Percentiles rank a stretch among this genome's conserved stretches.
These are phyloP conservation scores for Pampusana beccarii DNA, from an alignment of 2,113 vertebrate genomes.

Conservation along the genomic window DNA sequence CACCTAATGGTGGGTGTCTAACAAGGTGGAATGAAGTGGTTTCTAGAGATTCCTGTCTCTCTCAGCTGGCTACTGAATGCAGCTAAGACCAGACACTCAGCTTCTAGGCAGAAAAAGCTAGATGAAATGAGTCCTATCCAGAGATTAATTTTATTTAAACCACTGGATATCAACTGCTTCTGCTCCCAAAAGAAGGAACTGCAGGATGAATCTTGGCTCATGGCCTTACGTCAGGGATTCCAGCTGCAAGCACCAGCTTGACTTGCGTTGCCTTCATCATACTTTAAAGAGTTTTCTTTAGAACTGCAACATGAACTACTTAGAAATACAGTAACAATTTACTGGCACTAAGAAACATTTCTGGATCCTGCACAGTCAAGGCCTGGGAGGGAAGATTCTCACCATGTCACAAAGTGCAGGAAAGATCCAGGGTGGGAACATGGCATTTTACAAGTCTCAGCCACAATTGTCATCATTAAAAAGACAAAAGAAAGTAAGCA, in stretches of 20 bases:
- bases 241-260: constrained; percentile 33
- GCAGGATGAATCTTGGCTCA: neutral
- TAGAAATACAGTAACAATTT: neutral
- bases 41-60: neutral
- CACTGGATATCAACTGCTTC: neutral
- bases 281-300: constrained; percentile 32
- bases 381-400: neutral
- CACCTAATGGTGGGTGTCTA: neutral
- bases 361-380: neutral
- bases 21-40: neutral
- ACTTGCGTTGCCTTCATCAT: neutral
- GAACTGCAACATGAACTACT: neutral
- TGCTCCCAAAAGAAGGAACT: neutral
- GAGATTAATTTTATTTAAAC: neutral
- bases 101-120: neutral
- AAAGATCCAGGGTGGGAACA: neutral
- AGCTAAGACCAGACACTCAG: neutral
- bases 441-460: neutral
- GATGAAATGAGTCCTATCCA: neutral
- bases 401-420: neutral
- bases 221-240: neutral
- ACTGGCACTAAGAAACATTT: neutral
- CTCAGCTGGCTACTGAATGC: neutral
- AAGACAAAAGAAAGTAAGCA: neutral
- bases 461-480: neutral